These are phyloP conservation scores for Drosophila anomelani DNA, from an alignment of 2,888 invertebrate genomes.

Conservation along the genomic window DNA sequence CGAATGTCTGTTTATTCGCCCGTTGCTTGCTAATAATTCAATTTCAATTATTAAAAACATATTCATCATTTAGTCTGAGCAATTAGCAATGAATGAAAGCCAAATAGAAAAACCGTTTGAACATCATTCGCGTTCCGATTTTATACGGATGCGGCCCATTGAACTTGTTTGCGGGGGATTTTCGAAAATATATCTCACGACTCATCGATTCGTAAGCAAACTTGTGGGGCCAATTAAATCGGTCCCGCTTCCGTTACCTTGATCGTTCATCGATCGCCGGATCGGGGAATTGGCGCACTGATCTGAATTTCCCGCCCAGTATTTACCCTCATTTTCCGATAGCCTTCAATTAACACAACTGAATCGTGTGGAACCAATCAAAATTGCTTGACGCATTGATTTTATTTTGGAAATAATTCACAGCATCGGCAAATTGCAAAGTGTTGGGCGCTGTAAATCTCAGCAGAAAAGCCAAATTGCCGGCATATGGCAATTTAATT, in stretches of 20 bases:
- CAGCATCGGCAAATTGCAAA: constrained; percentile 46
- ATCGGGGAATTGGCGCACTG: constrained; percentile 34
- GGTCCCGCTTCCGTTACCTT: constrained; percentile 74
- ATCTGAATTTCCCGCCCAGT: constrained; percentile 33
- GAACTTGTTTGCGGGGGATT: constrained; percentile 47
- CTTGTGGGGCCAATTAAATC: constrained; percentile 64
- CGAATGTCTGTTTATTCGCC: constrained; percentile 2
- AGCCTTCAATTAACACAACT: constrained; percentile 65
- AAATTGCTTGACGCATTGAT: constrained; percentile 68
- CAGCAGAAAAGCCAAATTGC: constrained; percentile 52
- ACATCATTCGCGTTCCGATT: constrained; percentile 58
- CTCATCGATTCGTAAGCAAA: constrained; percentile 45
- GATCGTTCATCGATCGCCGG: constrained; percentile 51
- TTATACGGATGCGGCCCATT: constrained; percentile 47
- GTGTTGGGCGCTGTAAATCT: constrained; percentile 64
- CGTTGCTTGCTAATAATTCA: constrained; percentile 33
- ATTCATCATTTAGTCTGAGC: constrained; percentile 49
- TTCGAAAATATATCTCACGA: constrained; percentile 32
- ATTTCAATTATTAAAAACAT: constrained; percentile 59
- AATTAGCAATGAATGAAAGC: constrained; percentile 64
- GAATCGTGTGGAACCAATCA: constrained; percentile 33
- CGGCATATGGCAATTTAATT: constrained; percentile 54
- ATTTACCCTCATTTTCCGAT: constrained; percentile 33
- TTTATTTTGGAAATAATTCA: constrained; percentile 71
- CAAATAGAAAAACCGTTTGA: constrained; percentile 49